Base-by-base conservation (phyloP, 2,113 vertebrate genomes). In the Proterorhinus semilunaris region DNA sequence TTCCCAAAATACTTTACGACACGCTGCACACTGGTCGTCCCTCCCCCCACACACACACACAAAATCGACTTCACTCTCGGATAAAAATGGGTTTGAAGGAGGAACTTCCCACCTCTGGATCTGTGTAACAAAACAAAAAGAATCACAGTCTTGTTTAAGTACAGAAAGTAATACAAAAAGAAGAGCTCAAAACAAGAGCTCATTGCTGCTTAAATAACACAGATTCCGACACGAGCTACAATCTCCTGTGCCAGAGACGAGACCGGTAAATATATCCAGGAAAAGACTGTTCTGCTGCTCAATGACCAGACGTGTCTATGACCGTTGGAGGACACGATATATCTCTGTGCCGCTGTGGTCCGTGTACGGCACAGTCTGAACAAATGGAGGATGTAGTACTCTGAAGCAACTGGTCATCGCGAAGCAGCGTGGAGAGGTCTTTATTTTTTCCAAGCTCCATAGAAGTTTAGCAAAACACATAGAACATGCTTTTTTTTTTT, bases 401-500 rank as follows among this genome's bases (percentile, higher is more conserved):
- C 6, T 21, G 21, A 21, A 21, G 21, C 21, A 21, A 21, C 21
- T 7, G 36, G 12, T 44, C 42, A 8, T 61, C 49, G 15, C 3
- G 58, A 8, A 44, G 7, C 36, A 61, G 58, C 6, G 55, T 10
- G 17, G 15, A 58, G 27, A 47, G n/a, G n/a, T 42, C 59, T 45
- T 51, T 53, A 1, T 42, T 9, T 62, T 43, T 46, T 58, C 51
- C 36, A 50, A 17, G 51, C 50, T 61, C 15, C 52, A 8, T 6
- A 69, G n/a, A 51, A 15, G 58, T 54, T 51, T 17, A 10, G 9
- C 13, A 63, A 81, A 82, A 46, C 21, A 77, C 69, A 77, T 64
- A 79, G 36, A 81, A 78, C 85, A 87, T 86, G 85, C 88, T 62
- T 79, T 43, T 55, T n/a, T n/a, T n/a, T n/a, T n/a, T n/a, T n/a